These are phyloP conservation scores for Polymixis flavicincta DNA, from an alignment of 2,888 invertebrate species.

Conservation along the genomic window DNA sequence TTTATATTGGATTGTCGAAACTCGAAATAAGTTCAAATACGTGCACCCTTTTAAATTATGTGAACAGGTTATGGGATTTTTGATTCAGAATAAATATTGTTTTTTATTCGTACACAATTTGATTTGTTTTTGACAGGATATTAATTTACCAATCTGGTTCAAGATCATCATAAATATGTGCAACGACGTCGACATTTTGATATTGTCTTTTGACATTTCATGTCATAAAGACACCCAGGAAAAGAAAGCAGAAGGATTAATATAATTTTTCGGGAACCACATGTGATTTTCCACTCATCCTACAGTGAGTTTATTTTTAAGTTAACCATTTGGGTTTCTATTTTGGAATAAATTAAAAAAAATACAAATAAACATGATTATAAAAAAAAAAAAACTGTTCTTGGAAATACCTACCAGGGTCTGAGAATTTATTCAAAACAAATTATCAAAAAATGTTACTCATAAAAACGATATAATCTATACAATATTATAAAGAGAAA, in stretches of 20 bases:
- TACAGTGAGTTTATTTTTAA: not conserved
- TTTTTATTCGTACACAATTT: not conserved
- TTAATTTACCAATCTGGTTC: not conserved
- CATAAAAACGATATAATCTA: too few relatives aligned
- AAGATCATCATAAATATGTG: not conserved
- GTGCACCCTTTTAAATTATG: slow-evolving; percentile 31
- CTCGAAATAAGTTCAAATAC: slow-evolving; percentile 46
- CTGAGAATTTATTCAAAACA: slow-evolving; percentile 2
- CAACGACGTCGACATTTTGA: not conserved
- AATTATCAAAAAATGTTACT: slow-evolving; percentile 15
- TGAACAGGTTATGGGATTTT: slow-evolving; percentile 33
- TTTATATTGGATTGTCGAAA: slow-evolving; percentile 42
- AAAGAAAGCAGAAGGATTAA: not conserved
- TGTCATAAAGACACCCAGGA: not conserved
- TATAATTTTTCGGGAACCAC: not conserved
- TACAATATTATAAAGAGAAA: too few relatives aligned
- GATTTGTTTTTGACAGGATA: not conserved
- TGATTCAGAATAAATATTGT: slow-evolving; percentile 2
- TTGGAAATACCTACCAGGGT: not conserved
- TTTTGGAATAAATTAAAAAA: not conserved
- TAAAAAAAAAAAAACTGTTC: not conserved
- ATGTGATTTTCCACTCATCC: not conserved
- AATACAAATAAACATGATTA: not conserved
- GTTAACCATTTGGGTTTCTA: not conserved
- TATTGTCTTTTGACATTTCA: not conserved